Conservation (phyloP, 1,140 invertebrate species). For the Hylaeus volcanicus region DNA sequence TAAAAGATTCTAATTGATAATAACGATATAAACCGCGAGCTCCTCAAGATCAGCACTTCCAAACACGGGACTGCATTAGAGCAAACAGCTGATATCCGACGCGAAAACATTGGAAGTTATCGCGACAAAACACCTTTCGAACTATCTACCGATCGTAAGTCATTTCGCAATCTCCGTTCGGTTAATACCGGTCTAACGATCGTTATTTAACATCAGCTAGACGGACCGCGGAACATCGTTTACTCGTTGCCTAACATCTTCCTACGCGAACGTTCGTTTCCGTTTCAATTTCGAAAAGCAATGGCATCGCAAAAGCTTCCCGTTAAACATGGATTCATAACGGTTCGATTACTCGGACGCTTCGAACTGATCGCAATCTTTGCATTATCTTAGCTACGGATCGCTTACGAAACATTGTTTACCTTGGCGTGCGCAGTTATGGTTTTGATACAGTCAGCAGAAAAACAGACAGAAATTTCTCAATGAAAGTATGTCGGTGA, state of each 20-base stretch:
- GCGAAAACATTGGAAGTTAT: constrained; percentile 23
- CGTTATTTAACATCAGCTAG: constrained; percentile 7
- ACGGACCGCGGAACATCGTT: not conserved
- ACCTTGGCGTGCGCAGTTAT: not conserved
- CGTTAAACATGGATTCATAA: too few relatives aligned
- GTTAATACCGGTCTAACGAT: constrained; percentile 13
- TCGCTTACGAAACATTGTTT: constrained; percentile 6
- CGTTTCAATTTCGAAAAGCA: not conserved
- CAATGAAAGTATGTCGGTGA: too few relatives aligned
- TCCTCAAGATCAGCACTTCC: not conserved
- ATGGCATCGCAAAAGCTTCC: too few relatives aligned
- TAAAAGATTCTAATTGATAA: constrained; percentile 44
- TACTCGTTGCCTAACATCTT: not conserved
- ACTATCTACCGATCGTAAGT: constrained; percentile 18
- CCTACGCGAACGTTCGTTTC: not conserved
- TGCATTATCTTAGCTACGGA: not conserved
- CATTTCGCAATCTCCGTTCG: constrained; percentile 17
- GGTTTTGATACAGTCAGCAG: not conserved
- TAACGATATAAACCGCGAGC: constrained; percentile 27
- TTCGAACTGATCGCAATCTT: constrained; percentile 8
- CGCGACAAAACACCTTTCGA: constrained; percentile 31
- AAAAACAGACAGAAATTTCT: too few relatives aligned
- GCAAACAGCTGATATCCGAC: not conserved
- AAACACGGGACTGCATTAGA: not conserved
- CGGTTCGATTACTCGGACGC: not conserved